Evolutionary conservation across 2,888 invertebrate genomes (phyloP).

Genomic region (Nephrotoma flavescens): DNA sequence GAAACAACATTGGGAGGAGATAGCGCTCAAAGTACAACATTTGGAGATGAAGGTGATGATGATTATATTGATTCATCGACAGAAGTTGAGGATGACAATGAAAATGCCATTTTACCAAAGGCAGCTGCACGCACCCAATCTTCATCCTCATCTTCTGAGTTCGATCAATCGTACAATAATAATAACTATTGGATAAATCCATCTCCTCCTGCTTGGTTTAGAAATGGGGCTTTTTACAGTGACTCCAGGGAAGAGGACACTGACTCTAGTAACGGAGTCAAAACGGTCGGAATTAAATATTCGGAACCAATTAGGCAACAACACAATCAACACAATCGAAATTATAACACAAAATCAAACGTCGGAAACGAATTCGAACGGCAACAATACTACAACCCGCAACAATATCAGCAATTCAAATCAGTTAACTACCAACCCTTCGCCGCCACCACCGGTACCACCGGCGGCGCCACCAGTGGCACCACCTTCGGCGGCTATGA

Average conservation of each 20-base stretch:
- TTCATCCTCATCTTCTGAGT: conserved; percentile 1
- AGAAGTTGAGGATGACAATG: conserved; percentile 1
- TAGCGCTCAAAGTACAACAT: neutral
- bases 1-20: conserved; percentile 1
- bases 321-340: neutral
- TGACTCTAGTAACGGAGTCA: neutral
- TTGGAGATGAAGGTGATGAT: conserved; percentile 2
- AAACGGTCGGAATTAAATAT: neutral
- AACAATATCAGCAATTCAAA: neutral
- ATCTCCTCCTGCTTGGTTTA: neutral
- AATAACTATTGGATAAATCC: neutral
- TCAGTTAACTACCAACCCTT: neutral
- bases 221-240: conserved; percentile 1
- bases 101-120: neutral
- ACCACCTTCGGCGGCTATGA: neutral
- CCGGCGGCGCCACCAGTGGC: neutral
- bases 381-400: neutral
- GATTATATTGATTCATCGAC: neutral
- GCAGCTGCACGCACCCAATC: neutral
- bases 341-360: neutral
- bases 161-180: neutral
- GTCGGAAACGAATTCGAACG: neutral
- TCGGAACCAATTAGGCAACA: neutral
- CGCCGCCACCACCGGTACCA: neutral
- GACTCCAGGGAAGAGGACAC: neutral